Evolutionary conservation across 2,888 invertebrate genomes (phyloP).

Genomic region (Vanessa cardui): DNA sequence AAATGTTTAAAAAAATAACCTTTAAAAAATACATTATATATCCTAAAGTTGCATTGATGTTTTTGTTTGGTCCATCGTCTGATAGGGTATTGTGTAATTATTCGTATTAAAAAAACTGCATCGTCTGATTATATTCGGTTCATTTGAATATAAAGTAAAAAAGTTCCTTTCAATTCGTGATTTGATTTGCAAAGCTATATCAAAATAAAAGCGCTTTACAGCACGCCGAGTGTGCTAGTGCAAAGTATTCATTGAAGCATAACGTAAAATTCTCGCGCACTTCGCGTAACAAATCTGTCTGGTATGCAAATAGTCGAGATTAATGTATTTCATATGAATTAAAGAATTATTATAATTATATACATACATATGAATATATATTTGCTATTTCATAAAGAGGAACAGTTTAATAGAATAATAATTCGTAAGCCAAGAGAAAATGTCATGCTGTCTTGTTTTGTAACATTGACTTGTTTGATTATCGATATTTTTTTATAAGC

Average conservation of each 20-base stretch:
- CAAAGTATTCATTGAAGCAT: conserved; percentile 31
- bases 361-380: no score
- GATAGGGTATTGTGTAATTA: not conserved
- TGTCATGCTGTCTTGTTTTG: conserved; percentile 25
- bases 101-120: not conserved
- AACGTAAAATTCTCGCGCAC: conserved; percentile 33
- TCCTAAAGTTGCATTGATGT: no score
- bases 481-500: conserved; percentile 9
- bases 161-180: not conserved
- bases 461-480: conserved; percentile 19
- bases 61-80: no score
- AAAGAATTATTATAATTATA: no score
- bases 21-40: not conserved
- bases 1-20: not conserved
- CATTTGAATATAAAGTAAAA: not conserved
- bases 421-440: conserved; percentile 8
- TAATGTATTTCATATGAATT: conserved; percentile 16
- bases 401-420: no score
- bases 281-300: conserved; percentile 33
- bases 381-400: no score
- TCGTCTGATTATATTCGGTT: not conserved
- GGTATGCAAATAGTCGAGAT: conserved; percentile 25
- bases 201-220: conserved; percentile 23
- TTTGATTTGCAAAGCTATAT: conserved; percentile 19
- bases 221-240: conserved; percentile 24